These are phyloP conservation scores for Ceratina calcarata DNA, from an alignment of 1,140 invertebrate genomes.

Conservation along the genomic window DNA sequence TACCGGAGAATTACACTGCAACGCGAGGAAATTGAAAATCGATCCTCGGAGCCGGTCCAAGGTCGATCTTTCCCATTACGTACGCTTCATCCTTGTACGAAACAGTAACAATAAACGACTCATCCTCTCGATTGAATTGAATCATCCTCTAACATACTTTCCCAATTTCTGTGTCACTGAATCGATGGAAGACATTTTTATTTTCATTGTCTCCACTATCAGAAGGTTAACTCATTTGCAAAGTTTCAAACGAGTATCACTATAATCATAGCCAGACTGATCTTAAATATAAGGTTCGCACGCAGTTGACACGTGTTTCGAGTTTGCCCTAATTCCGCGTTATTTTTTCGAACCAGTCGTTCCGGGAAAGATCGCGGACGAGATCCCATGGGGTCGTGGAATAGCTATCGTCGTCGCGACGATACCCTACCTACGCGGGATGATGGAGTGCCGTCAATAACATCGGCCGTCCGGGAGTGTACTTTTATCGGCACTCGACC, in stretches of 20 bases:
- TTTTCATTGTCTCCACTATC: no score
- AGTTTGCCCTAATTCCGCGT: no score
- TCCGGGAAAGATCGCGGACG: background rate
- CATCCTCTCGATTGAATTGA: no score
- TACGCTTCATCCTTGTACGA: background rate
- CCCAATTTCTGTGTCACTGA: no score
- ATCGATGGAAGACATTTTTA: no score
- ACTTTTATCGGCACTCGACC: conserved; percentile 48
- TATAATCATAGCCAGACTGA: no score
- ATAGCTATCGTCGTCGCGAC: background rate
- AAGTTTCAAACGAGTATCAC: no score
- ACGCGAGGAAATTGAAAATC: conserved; percentile 31
- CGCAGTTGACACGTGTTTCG: no score
- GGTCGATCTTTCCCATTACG: background rate
- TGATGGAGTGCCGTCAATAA: conserved; percentile 37
- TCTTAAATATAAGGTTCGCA: no score
- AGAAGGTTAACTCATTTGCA: no score
- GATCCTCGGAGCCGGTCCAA: conserved; percentile 16
- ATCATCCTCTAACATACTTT: no score
- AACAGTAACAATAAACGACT: background rate
- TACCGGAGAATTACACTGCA: conserved; percentile 23
- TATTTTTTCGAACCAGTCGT: no score
- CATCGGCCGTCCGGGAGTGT: conserved; percentile 11
- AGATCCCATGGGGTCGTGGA: background rate
- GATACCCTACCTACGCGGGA: background rate